Conservation (phyloP, 2,113 vertebrate species). For the Conger conger region DNA sequence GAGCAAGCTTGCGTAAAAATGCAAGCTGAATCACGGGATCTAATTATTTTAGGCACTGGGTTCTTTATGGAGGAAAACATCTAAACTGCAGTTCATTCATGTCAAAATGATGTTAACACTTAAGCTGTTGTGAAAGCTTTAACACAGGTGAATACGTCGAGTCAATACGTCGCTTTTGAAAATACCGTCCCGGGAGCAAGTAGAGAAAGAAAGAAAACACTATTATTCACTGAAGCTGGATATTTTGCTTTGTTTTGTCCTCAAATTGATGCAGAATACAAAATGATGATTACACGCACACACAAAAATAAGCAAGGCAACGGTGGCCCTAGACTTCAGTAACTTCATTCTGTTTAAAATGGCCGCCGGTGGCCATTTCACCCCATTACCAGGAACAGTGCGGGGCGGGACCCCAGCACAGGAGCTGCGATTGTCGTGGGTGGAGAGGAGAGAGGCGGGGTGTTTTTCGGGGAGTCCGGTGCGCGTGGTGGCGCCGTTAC, state of each 20-base stretch:
- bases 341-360: neutral
- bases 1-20: conserved; percentile 35
- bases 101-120: conserved; percentile 26
- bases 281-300: neutral
- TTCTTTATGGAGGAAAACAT: conserved; percentile 31
- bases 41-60: conserved; percentile 54
- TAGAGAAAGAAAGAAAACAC: conserved; percentile 24
- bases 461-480: neutral
- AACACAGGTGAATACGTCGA: conserved; percentile 47
- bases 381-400: neutral
- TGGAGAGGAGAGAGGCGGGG: neutral
- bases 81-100: neutral
- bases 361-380: neutral
- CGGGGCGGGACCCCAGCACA: neutral
- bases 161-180: conserved; percentile 43
- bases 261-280: neutral
- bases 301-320: conserved; percentile 25
- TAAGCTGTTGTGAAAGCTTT: conserved; percentile 14
- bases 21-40: neutral
- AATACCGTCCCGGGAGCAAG: conserved; percentile 40
- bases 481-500: conserved; percentile 47
- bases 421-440: conserved; percentile 21
- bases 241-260: neutral
- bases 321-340: neutral
- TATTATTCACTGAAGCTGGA: neutral